These are phyloP conservation scores for Centroberyx gerrardi DNA, from an alignment of 2,797 vertebrate species.

Conservation along the genomic window DNA sequence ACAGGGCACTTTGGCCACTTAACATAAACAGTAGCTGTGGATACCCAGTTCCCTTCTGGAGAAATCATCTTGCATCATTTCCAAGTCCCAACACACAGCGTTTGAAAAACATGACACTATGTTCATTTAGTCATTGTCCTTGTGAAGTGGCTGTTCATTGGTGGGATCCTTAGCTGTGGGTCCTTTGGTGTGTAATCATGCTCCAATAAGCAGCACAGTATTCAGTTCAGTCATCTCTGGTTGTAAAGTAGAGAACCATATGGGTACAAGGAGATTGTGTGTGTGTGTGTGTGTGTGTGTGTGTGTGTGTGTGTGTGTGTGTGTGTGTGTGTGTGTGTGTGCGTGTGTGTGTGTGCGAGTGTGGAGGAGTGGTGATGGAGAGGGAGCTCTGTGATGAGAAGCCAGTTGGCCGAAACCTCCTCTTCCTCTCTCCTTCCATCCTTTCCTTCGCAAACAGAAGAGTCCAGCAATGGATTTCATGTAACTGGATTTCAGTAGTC, in stretches of 20 bases:
- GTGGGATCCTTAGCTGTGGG: conserved; percentile 62
- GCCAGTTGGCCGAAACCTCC: conserved; percentile 45
- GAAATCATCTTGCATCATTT: conserved; percentile 46
- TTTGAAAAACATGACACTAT: conserved; percentile 27
- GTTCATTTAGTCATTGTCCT: conserved; percentile 57
- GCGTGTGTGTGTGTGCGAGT: not conserved
- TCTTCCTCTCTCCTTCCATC: conserved; percentile 22
- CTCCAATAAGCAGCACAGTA: conserved; percentile 69
- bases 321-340: conserved; percentile 13
- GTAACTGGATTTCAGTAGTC: conserved; percentile 35
- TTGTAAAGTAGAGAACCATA: conserved; percentile 40
- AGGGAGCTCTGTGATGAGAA: conserved; percentile 46
- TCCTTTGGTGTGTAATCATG: conserved; percentile 60
- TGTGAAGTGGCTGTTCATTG: conserved; percentile 50
- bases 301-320: conserved; percentile 18
- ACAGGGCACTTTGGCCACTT: conserved; percentile 34
- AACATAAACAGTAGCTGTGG: conserved; percentile 49
- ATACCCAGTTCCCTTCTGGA: conserved; percentile 36
- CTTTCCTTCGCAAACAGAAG: not conserved
- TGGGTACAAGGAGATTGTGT: conserved; percentile 32
- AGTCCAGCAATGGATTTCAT: conserved; percentile 24
- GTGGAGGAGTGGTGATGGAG: conserved; percentile 31
- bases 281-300: conserved; percentile 10
- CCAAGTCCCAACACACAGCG: not conserved
- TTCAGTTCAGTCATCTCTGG: conserved; percentile 40